phyloP scores from a whole-genome alignment of 2,113 vertebrate genomes.

The Trachemys scripta region DNA sequence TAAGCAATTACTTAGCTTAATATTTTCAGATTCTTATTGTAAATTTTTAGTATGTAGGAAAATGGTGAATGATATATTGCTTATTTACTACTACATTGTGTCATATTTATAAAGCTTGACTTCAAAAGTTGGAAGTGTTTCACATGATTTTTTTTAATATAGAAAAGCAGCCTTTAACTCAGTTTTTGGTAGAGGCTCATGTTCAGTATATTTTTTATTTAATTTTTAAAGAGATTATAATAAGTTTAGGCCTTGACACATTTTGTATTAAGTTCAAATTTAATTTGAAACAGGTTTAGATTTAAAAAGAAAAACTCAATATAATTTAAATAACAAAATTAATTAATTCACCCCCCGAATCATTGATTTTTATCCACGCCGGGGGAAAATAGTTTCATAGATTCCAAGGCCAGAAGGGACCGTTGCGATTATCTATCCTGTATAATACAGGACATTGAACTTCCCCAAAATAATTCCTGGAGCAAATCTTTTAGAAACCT shows the following conservation, averaged over 20 bases:
- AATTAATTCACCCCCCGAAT: too few relatives aligned
- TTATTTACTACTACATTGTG: not conserved
- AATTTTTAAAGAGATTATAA: not conserved
- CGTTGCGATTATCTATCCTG: not conserved
- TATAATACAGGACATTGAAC: not conserved
- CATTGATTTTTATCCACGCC: not conserved
- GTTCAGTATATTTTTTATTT: too few relatives aligned
- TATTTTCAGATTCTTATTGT: not conserved
- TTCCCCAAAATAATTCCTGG: not conserved
- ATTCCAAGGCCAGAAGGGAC: not conserved
- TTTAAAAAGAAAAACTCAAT: not conserved
- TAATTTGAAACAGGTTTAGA: not conserved
- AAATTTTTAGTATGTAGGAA: not conserved
- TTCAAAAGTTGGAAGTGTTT: not conserved
- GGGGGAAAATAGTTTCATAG: not conserved
- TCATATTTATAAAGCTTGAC: not conserved
- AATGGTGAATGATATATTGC: not conserved
- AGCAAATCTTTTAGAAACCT: not conserved
- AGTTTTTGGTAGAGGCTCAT: too few relatives aligned
- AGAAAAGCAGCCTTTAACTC: too few relatives aligned
- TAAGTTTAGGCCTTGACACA: not conserved
- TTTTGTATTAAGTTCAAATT: not conserved
- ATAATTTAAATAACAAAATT: not conserved
- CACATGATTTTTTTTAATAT: not conserved
- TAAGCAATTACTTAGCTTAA: not conserved